phyloP scores from a whole-genome alignment of 2,888 invertebrate species.

The Itoplectis maculator region DNA sequence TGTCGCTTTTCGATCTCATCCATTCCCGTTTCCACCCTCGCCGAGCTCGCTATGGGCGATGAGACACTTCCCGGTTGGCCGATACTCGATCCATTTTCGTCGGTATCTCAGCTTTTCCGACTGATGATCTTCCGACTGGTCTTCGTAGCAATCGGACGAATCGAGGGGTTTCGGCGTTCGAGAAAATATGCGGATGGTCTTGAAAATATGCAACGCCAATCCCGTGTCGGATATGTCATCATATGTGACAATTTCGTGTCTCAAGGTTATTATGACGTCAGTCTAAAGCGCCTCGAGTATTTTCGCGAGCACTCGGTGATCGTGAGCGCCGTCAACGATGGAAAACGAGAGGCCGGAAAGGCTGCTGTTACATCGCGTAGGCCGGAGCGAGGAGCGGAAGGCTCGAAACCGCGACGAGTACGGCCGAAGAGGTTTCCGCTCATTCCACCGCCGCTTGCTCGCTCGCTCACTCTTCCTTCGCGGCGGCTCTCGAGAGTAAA shows the following conservation, averaged over 20 bases:
- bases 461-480: constrained; percentile 65
- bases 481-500: constrained; percentile 77
- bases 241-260: background rate
- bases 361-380: background rate
- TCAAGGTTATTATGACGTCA: background rate
- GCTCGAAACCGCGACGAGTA: constrained; percentile 55
- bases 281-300: background rate
- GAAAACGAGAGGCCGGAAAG: background rate
- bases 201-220: background rate
- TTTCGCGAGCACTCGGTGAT: background rate
- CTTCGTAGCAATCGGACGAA: background rate
- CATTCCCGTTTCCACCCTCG: constrained; percentile 10
- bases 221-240: too few species aligned
- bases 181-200: background rate
- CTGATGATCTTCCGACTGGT: constrained; percentile 2
- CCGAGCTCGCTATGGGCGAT: constrained; percentile 73
- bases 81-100: constrained; percentile 70
- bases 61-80: constrained; percentile 66
- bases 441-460: constrained; percentile 46
- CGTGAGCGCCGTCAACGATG: background rate
- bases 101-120: constrained; percentile 63
- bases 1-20: constrained; percentile 51
- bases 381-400: constrained; percentile 15
- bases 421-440: constrained; percentile 42
- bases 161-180: background rate